Conservation (phyloP, 2,888 invertebrate species). For the Tenthredo livida region DNA sequence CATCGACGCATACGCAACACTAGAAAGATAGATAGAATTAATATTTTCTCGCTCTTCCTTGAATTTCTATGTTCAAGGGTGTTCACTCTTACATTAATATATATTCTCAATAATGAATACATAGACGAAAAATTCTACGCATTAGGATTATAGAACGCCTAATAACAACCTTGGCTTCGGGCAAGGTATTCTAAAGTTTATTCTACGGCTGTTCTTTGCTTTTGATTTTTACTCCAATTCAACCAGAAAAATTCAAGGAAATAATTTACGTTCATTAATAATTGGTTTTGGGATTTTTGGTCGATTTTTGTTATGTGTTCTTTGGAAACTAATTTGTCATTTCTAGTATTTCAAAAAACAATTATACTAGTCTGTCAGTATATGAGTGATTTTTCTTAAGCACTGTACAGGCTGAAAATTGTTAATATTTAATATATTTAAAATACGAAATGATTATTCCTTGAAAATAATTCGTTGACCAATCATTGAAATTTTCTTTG, state of each 20-base stretch:
- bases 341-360: neutral
- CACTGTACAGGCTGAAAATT: neutral
- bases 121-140: neutral
- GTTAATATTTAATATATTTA: neutral
- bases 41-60: neutral
- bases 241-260: neutral
- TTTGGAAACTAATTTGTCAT: neutral
- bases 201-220: neutral
- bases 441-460: neutral
- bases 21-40: neutral
- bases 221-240: neutral
- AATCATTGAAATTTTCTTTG: neutral
- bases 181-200: conserved; percentile 9
- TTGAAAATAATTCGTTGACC: neutral
- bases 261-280: neutral
- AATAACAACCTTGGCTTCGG: conserved; percentile 2
- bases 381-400: conserved; percentile 1
- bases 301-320: neutral
- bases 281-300: neutral
- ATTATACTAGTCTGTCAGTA: conserved; percentile 9
- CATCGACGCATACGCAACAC: neutral
- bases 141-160: conserved; percentile 7
- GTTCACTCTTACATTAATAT: neutral
- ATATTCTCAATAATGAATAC: neutral
- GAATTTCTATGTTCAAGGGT: neutral